phyloP scores from a whole-genome alignment of 1,140 invertebrate genomes.

The Sitophilus oryzae region DNA sequence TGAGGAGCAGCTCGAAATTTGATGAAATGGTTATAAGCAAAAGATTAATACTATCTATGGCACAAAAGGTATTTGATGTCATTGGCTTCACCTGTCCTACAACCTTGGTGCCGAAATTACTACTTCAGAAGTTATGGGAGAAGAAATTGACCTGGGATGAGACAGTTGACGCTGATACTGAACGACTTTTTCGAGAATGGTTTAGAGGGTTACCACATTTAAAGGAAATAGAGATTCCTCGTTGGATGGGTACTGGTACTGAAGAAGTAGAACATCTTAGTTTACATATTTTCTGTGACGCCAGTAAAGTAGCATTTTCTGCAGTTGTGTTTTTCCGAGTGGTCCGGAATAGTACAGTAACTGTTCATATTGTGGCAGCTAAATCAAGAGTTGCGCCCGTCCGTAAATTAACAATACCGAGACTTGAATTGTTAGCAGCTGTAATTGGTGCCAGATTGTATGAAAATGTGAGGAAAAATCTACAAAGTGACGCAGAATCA shows the following conservation, averaged over 20 bases:
- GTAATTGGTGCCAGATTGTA: constrained; percentile 13
- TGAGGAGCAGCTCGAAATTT: not conserved
- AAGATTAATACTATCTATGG: constrained; percentile 7
- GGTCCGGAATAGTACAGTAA: not conserved
- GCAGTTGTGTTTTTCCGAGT: constrained; percentile 14
- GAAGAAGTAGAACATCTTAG: constrained; percentile 5
- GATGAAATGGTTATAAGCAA: constrained; percentile 4
- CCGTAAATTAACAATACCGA: constrained; percentile 20
- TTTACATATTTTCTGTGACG: constrained; percentile 19
- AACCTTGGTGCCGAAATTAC: constrained; percentile 16
- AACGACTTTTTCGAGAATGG: constrained; percentile 13
- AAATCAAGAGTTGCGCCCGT: constrained; percentile 29
- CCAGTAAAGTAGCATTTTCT: constrained; percentile 11
- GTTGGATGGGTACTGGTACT: not conserved
- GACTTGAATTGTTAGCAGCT: constrained; percentile 22
- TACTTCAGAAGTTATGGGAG: constrained; percentile 10
- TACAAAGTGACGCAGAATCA: constrained; percentile 6
- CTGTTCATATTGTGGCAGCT: constrained; percentile 7
- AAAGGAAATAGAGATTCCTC: constrained; percentile 7
- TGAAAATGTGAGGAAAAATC: constrained; percentile 10
- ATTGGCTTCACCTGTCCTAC: constrained; percentile 5
- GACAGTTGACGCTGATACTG: constrained; percentile 11
- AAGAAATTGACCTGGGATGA: constrained; percentile 12
- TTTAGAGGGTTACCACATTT: constrained; percentile 8
- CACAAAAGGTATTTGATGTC: constrained; percentile 7